Evolutionary conservation across 1,140 invertebrate genomes (phyloP), one percentile per base, ranked within the genome.

Genomic region (Phthorimaea operculella): DNA sequence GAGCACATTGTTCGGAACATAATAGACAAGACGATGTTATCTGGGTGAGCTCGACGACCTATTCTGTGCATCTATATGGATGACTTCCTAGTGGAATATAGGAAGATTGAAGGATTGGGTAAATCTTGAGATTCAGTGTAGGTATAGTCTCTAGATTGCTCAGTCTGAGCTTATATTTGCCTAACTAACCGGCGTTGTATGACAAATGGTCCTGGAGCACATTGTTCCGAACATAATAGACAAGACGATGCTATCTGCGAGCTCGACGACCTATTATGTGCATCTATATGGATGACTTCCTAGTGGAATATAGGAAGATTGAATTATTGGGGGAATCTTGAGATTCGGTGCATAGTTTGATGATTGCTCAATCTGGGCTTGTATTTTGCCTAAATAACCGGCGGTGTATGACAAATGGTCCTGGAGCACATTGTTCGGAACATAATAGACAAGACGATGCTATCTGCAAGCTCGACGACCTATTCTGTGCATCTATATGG

Each of bases 41-140:
- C 36, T 39, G 15, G 15, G 44, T 11, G 8, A 47, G 44, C 44
- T 14, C 44, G 11, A 9, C 15, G 44, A 47, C 15, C 15, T 8
- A 47, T 9, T 9, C 11, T 33, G 16, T 33, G 55, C 55, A 53
- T 47, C 49, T 42, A 42, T 42, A 9, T 8, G 21, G 21, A 28
- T 28, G 21, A 28, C 6, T 2, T 6, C 21, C 21, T 4, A 28
- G 21, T 28, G 6, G 21, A 28, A 28, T 28, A 28, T 28, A 4
- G 6, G 21, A 28, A 28, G 21, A 6, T 4, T 28, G 21, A 28
- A 28, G 21, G 21, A 28, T 28, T 28, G 2, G n/a, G n/a, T n/a
- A n/a, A n/a, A n/a, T n/a, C n/a, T n/a, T n/a, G n/a, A n/a, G 21
- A 28, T 28, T 28, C 21, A 28, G 21, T 4, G 6, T 28, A 4